A percentile compares a stretch with the other conserved stretches of the same genome.
phyloP scores from a whole-genome alignment of 2,888 invertebrate species.

The Taenaris catops region DNA sequence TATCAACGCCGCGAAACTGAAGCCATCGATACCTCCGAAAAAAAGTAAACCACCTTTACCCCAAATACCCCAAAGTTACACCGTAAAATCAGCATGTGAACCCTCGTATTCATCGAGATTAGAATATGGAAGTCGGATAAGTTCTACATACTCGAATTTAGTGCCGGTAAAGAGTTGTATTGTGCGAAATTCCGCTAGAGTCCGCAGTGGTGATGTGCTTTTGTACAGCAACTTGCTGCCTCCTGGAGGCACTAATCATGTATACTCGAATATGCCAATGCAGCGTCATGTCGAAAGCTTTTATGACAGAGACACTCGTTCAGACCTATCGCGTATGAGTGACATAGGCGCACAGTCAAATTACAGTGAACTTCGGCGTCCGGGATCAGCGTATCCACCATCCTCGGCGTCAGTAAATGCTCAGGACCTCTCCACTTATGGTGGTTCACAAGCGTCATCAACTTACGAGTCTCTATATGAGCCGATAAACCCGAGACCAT shows the following conservation, averaged over 20 bases:
- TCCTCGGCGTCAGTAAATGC: slow-evolving; percentile 70
- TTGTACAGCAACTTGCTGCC: slow-evolving; percentile 69
- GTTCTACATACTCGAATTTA: slow-evolving; percentile 71
- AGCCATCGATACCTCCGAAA: slow-evolving; percentile 71
- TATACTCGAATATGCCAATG: slow-evolving; percentile 67
- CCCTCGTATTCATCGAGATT: slow-evolving; percentile 89
- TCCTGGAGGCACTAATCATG: slow-evolving; percentile 71
- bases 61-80: slow-evolving; percentile 88
- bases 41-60: slow-evolving; percentile 67
- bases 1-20: slow-evolving; percentile 65
- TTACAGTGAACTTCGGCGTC: slow-evolving; percentile 81
- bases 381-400: slow-evolving; percentile 78
- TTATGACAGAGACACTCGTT: slow-evolving; percentile 60
- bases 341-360: slow-evolving; percentile 79
- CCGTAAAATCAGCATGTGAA: slow-evolving; percentile 85
- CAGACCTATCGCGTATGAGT: slow-evolving; percentile 69
- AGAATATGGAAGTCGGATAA: slow-evolving; percentile 68
- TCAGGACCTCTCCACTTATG: slow-evolving; percentile 79
- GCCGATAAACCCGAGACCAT: slow-evolving; percentile 81
- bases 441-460: slow-evolving; percentile 81
- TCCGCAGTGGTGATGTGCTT: slow-evolving; percentile 64
- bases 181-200: slow-evolving; percentile 58
- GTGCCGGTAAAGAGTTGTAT: slow-evolving; percentile 76
- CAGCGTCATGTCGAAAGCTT: slow-evolving; percentile 77
- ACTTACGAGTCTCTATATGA: slow-evolving; percentile 83